Evolutionary conservation across 2,797 vertebrate species (phyloP).

Genomic region (Pitangus sulphuratus): DNA sequence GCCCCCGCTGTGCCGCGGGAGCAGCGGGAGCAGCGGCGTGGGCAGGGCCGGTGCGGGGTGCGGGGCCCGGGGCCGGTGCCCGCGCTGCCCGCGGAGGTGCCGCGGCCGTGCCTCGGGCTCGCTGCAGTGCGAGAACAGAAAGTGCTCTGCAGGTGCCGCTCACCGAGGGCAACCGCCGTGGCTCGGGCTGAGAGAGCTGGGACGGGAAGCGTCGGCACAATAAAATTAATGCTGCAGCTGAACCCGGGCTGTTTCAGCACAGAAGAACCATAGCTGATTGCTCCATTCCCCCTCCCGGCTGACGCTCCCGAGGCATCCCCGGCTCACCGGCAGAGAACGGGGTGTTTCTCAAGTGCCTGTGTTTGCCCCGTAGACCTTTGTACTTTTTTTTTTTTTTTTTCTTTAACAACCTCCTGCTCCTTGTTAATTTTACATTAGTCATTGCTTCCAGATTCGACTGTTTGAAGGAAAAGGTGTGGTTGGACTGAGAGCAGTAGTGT

Average conservation of each 20-base stretch:
- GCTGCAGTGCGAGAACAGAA: not conserved
- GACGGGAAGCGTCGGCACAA: not conserved
- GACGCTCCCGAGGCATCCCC: accelerated
- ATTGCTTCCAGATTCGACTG: not conserved
- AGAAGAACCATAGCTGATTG: accelerated
- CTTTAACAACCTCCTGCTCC: not conserved
- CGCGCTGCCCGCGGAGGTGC: not conserved
- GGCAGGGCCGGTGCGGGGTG: not conserved
- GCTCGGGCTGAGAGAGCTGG: not conserved
- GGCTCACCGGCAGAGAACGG: accelerated
- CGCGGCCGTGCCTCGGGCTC: not conserved
- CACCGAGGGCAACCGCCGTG: accelerated
- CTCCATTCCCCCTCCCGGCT: not conserved
- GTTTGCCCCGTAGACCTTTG: not conserved
- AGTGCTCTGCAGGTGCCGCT: not conserved
- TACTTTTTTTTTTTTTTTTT: not conserved
- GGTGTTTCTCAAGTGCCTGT: not conserved
- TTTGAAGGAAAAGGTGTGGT: conserved; percentile 39
- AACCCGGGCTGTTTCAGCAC: accelerated
- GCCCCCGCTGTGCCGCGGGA: too few species aligned
- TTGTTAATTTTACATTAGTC: conserved; percentile 18
- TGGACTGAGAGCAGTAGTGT: not conserved
- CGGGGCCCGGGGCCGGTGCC: not conserved
- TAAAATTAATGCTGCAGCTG: not conserved
- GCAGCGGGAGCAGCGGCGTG: not conserved